phyloP scores from a whole-genome alignment of 2,113 vertebrate genomes.

The Psittacara wagleri region DNA sequence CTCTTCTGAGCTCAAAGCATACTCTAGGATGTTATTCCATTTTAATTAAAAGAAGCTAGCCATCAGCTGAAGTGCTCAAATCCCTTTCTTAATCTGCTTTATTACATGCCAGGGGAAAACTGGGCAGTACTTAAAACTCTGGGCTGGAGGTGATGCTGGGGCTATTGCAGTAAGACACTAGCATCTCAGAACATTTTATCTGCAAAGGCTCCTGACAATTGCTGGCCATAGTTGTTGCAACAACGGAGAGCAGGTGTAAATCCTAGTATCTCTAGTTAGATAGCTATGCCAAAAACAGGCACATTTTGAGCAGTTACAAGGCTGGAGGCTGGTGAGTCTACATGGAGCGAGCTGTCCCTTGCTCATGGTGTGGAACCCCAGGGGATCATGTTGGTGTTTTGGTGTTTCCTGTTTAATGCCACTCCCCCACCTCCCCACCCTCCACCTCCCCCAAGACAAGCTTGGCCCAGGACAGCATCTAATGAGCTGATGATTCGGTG shows the following conservation, averaged over 20 bases:
- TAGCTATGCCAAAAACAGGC: not conserved
- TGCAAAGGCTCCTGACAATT: not conserved
- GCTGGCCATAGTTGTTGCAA: not conserved
- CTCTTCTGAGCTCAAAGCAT: not conserved
- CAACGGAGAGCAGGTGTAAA: not conserved
- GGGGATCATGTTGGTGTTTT: not conserved
- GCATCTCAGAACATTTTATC: not conserved
- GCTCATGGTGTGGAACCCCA: not conserved
- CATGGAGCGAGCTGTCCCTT: not conserved
- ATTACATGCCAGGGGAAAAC: not conserved
- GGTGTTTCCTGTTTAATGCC: not conserved
- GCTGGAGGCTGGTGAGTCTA: not conserved
- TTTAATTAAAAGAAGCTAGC: slow-evolving; percentile 22
- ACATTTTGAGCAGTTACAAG: slow-evolving; percentile 7
- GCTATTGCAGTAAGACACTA: not conserved
- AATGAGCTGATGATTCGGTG: slow-evolving; percentile 20
- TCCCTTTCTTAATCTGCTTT: not conserved
- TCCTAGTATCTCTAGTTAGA: not conserved
- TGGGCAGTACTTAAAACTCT: not conserved
- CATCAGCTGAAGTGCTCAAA: not conserved
- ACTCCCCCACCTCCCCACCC: too few species aligned
- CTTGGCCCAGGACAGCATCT: not conserved
- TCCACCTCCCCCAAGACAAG: not conserved
- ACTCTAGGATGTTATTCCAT: not conserved
- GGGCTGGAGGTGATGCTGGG: not conserved